phyloP scores from a whole-genome alignment of 2,888 invertebrate genomes.

The Lithophane semibrunnea region DNA sequence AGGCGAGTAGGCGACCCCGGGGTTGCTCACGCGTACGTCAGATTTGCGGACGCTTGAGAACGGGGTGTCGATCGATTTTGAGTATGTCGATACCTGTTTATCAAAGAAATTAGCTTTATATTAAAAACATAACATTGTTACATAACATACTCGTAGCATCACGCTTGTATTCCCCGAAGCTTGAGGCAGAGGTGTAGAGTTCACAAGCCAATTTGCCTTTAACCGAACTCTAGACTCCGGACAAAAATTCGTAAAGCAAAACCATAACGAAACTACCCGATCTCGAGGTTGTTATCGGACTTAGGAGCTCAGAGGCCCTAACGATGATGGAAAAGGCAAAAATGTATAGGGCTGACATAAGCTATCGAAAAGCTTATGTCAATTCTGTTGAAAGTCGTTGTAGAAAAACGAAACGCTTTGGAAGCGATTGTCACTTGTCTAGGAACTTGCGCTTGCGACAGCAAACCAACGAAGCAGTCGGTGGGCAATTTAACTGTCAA shows the following conservation, averaged over 20 bases:
- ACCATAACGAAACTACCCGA: too few species aligned
- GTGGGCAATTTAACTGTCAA: too few species aligned
- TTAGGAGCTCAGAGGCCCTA: too few species aligned
- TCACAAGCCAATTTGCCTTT: not conserved
- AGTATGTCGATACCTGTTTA: slow-evolving; percentile 91
- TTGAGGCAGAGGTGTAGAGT: not conserved
- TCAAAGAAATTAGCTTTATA: not conserved
- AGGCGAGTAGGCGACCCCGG: slow-evolving; percentile 86
- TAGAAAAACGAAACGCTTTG: too few species aligned
- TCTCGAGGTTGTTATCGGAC: too few species aligned
- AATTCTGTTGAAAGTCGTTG: too few species aligned
- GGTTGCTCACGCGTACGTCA: slow-evolving; percentile 93
- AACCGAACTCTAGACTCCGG: not conserved
- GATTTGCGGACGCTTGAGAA: slow-evolving; percentile 93
- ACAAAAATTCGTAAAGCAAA: not conserved
- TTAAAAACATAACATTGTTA: not conserved
- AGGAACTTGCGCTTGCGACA: not conserved
- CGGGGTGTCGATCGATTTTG: slow-evolving; percentile 93
- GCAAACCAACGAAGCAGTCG: not conserved
- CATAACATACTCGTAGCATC: not conserved
- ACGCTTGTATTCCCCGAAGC: not conserved
- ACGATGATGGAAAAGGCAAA: too few species aligned
- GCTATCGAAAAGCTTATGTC: too few species aligned
- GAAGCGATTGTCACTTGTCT: too few species aligned
- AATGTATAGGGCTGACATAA: too few species aligned